Conservation (phyloP, 2,888 invertebrate species). For the Eurytoma californica region DNA sequence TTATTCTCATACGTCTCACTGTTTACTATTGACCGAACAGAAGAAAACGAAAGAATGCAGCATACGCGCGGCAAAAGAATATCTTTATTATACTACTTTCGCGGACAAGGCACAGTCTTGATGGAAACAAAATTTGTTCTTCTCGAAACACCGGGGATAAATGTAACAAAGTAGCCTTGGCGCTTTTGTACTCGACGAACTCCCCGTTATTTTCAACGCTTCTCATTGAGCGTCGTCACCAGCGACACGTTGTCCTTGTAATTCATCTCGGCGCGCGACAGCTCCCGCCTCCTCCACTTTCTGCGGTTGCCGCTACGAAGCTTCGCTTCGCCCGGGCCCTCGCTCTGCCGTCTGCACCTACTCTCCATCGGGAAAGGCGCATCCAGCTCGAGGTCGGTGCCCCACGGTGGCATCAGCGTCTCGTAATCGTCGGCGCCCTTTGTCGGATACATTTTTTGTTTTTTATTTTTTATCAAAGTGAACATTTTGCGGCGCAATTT, state of each 20-base stretch:
- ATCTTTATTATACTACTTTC: slow-evolving; percentile 36
- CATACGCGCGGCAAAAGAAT: slow-evolving; percentile 40
- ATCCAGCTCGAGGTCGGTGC: slow-evolving; percentile 57
- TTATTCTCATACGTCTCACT: slow-evolving; percentile 17
- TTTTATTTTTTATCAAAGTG: too few relatives aligned
- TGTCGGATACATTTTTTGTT: not conserved
- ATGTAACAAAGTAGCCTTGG: slow-evolving; percentile 38
- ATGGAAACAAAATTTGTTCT: slow-evolving; percentile 45
- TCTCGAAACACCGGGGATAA: slow-evolving; percentile 36
- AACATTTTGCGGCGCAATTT: not conserved
- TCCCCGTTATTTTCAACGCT: not conserved
- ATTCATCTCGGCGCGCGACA: slow-evolving; percentile 53
- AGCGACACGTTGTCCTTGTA: not conserved
- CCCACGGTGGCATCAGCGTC: slow-evolving; percentile 60
- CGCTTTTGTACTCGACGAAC: not conserved
- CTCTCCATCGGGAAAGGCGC: slow-evolving; percentile 58
- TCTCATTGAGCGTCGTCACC: not conserved
- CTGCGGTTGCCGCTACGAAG: slow-evolving; percentile 50
- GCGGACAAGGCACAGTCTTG: slow-evolving; percentile 26
- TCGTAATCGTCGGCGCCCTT: slow-evolving; percentile 45
- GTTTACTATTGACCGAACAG: slow-evolving; percentile 18
- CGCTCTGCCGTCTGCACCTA: not conserved
- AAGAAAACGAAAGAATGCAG: not conserved
- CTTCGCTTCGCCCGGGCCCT: not conserved
- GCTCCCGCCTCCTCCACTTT: slow-evolving; percentile 66